Base-by-base conservation (phyloP, 1,140 invertebrate species). In the Babylonia areolata region DNA sequence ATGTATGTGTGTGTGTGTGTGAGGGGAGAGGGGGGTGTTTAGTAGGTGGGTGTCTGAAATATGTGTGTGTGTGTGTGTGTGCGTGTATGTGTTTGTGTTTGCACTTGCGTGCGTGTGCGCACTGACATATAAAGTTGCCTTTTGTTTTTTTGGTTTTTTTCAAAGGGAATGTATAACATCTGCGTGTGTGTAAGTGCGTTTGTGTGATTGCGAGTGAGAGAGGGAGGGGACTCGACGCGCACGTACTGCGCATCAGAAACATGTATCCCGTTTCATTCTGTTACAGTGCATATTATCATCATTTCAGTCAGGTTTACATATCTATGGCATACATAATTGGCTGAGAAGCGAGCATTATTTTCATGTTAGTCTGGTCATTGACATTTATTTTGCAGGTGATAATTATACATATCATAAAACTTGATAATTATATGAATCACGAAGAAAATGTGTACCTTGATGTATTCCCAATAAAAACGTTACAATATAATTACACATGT, bases 351-450 rank as follows among this genome's bases (percentile, higher is more conserved):
- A 31, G 20, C 35, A 33, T 78, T 78, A 35, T 23, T 39, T 78
- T 78, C n/a, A n/a, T 78, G 35, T 78, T 46, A 80, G 6, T 80
- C 78, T 39, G 78, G 78, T 80, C n/a, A 42, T 40, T 80, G 42
- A 15, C 58, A 78, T 78, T 5, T 35, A 39, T 37, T 33, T 78
- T 39, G 40, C 75, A 78, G 20, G 35, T 78, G 35, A 78, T 78
- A 1, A 6, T 17, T 23, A 6, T 35, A 78, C 37, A 33, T 75
- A 31, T 6, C 37, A 17, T 39, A 78, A 23, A 78, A 31, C 11
- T 23, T 75, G 35, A 17, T 33, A 39, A 75, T 11, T 78, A 39
- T 39, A 17, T 17, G 5, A 78, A 35, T 42, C 33, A 39, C 40
- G 28, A 64, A 64, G 28, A 12, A 64, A 23, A 64, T 6, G 6